Evolutionary conservation across 1,140 invertebrate genomes (phyloP).

Genomic region (Papilio polytes): DNA sequence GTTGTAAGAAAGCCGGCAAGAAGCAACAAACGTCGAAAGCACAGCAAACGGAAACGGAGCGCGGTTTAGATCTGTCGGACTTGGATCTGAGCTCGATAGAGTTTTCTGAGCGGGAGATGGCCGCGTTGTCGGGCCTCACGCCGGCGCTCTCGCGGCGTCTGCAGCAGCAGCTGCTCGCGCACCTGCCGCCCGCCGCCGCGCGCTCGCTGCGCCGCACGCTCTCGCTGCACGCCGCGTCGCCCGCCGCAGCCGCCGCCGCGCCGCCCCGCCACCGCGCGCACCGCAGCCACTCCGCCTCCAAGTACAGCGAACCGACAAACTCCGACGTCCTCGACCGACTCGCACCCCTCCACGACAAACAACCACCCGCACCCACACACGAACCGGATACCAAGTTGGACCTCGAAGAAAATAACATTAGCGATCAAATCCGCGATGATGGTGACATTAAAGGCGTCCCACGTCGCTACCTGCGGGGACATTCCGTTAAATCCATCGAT

Average conservation of each 20-base stretch:
- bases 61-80: conserved; percentile 86
- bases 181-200: conserved; percentile 86
- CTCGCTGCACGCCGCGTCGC: conserved; percentile 85
- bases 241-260: conserved; percentile 86
- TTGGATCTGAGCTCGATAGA: conserved; percentile 86
- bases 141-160: conserved; percentile 86
- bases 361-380: conserved; percentile 5
- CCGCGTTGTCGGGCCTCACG: conserved; percentile 86
- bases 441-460: conserved; percentile 22
- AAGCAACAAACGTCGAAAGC: conserved; percentile 55
- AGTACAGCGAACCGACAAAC: background rate
- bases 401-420: conserved; percentile 21
- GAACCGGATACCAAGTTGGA: conserved; percentile 9
- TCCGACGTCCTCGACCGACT: conserved; percentile 17
- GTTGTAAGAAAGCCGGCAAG: conserved; percentile 73
- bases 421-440: background rate
- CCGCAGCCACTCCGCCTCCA: conserved; percentile 22
- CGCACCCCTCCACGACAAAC: background rate
- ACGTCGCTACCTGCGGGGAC: conserved; percentile 26
- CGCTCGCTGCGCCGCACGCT: conserved; percentile 85
- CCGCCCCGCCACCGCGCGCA: conserved; percentile 80
- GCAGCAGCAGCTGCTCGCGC: conserved; percentile 86
- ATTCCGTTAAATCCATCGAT: conserved; percentile 19
- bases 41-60: conserved; percentile 57
- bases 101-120: conserved; percentile 86